These are phyloP conservation scores for Meiosimyza decipiens DNA, from an alignment of 2,888 invertebrate genomes.

Conservation along the genomic window DNA sequence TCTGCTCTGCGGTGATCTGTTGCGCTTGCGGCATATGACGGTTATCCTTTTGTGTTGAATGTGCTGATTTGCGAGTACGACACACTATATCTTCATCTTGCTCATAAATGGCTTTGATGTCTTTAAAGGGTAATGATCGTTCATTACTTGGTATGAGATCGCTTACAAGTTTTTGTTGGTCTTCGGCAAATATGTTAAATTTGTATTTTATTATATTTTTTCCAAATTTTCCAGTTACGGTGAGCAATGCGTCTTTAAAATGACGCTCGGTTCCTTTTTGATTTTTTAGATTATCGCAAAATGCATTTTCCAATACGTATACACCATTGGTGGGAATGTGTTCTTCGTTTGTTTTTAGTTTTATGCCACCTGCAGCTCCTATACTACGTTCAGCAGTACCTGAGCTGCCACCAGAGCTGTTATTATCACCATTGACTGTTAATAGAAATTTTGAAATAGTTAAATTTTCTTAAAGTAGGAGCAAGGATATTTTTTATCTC, in stretches of 20 bases:
- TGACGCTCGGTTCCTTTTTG: constrained; percentile 56
- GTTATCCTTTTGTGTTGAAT: constrained; percentile 32
- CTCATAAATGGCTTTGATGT: constrained; percentile 61
- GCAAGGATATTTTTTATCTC: not conserved
- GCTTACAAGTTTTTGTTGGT: constrained; percentile 62
- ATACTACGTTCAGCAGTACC: constrained; percentile 56
- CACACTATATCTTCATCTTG: constrained; percentile 62
- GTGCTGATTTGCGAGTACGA: constrained; percentile 47
- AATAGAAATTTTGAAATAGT: not conserved
- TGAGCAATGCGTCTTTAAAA: constrained; percentile 64
- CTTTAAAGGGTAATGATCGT: constrained; percentile 63
- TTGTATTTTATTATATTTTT: constrained; percentile 67
- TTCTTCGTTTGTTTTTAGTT: constrained; percentile 27
- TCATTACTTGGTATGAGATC: constrained; percentile 63
- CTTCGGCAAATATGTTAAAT: constrained; percentile 66
- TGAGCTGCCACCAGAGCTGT: constrained; percentile 64
- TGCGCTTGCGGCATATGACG: constrained; percentile 36
- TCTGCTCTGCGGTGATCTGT: constrained; percentile 64
- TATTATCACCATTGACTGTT: constrained; percentile 52
- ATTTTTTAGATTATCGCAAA: constrained; percentile 64
- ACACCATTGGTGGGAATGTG: constrained; percentile 51
- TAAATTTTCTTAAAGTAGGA: not conserved
- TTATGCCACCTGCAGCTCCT: constrained; percentile 38
- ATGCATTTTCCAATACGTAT: constrained; percentile 65
- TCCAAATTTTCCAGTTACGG: constrained; percentile 66